Evolutionary conservation across 2,113 vertebrate species (phyloP).

Genomic region (Chascanopsetta lugubris): DNA sequence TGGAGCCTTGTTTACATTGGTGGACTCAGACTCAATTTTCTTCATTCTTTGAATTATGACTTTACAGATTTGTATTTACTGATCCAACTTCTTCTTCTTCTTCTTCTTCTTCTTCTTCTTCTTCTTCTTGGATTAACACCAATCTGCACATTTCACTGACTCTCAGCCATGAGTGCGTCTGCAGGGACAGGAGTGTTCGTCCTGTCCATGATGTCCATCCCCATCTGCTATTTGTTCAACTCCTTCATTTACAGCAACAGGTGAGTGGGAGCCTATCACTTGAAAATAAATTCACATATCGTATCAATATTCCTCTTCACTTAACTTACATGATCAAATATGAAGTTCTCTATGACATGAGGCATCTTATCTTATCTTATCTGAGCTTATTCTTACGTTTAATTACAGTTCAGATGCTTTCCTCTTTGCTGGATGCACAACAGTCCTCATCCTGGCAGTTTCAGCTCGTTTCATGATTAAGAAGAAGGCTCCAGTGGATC

Average conservation of each 20-base stretch:
- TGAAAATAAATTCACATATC: neutral
- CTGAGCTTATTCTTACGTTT: too few species aligned
- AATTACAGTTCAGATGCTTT: constrained; percentile 83
- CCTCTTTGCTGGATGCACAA: constrained; percentile 81
- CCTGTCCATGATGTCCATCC: constrained; percentile 89
- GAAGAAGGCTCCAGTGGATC: constrained; percentile 88
- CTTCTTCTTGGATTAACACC: neutral
- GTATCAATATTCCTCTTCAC: neutral
- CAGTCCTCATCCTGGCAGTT: constrained; percentile 82
- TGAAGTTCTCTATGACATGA: too few species aligned
- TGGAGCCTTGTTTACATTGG: neutral
- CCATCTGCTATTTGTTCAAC: constrained; percentile 87
- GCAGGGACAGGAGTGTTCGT: constrained; percentile 91
- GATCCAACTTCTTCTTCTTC: neutral
- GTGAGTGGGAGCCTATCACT: constrained; percentile 70
- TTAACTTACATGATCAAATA: too few species aligned
- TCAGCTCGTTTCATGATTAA: constrained; percentile 82
- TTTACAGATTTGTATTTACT: too few species aligned
- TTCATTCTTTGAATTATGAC: constrained; percentile 2
- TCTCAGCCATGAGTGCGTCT: constrained; percentile 83
- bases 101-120: neutral
- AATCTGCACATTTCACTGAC: neutral
- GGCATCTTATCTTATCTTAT: too few species aligned
- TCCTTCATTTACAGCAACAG: constrained; percentile 79
- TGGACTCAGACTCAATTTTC: neutral